Conservation (phyloP, 1,140 invertebrate genomes). For the Charaxes varanes region DNA sequence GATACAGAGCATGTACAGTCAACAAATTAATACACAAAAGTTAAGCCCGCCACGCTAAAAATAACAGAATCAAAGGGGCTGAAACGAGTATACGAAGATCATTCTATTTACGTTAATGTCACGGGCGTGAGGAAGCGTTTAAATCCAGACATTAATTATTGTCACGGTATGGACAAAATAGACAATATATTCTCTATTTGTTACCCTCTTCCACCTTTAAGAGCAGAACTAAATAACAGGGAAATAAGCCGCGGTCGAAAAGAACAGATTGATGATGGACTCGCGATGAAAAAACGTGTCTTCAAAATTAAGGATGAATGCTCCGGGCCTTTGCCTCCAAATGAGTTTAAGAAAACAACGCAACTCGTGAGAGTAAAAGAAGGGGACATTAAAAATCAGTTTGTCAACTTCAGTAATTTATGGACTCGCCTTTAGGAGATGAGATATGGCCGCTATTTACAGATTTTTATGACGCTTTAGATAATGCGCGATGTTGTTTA, state of each 20-base stretch:
- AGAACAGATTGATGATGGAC: constrained; percentile 61
- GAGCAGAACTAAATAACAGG: constrained; percentile 63
- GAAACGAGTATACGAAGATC: constrained; percentile 56
- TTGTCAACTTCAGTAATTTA: constrained; percentile 67
- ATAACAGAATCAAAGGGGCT: constrained; percentile 70
- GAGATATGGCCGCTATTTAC: constrained; percentile 50
- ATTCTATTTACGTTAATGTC: constrained; percentile 74
- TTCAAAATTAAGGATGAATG: constrained; percentile 54
- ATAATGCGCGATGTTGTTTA: constrained; percentile 46
- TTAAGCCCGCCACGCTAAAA: constrained; percentile 61
- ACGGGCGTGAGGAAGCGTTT: constrained; percentile 73
- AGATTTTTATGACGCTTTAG: constrained; percentile 47
- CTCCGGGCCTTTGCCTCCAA: constrained; percentile 44
- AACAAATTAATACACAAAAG: constrained; percentile 71
- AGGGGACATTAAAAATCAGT: constrained; percentile 66
- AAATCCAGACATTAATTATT: constrained; percentile 74
- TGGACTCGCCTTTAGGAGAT: constrained; percentile 40
- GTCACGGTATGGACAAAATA: constrained; percentile 70
- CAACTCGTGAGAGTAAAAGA: constrained; percentile 42
- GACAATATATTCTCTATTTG: constrained; percentile 69
- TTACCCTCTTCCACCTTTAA: constrained; percentile 54
- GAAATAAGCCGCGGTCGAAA: constrained; percentile 54
- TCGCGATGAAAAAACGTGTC: constrained; percentile 58
- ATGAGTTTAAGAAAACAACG: constrained; percentile 53
- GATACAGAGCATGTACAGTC: constrained; percentile 43